A percentile compares a stretch with the other conserved stretches of the same genome.
phyloP scores from a whole-genome alignment of 2,797 vertebrate species.

The Hyperoplus lanceolatus region DNA sequence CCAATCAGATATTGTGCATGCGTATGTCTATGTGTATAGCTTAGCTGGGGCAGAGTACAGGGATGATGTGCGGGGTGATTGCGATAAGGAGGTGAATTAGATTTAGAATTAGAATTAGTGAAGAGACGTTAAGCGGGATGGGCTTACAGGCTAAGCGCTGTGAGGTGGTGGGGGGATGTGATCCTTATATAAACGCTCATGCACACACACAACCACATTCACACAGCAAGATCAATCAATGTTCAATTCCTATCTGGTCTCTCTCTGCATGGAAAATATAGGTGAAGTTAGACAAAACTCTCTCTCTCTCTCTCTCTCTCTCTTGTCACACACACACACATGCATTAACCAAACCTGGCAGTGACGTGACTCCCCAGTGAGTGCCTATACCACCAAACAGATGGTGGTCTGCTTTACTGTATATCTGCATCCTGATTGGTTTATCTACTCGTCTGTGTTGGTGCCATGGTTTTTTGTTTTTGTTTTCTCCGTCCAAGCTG shows the following conservation, averaged over 20 bases:
- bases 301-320: slow-evolving; percentile 16
- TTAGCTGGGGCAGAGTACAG: slow-evolving; percentile 53
- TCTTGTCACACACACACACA: slow-evolving; percentile 13
- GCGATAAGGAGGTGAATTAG: slow-evolving; percentile 80
- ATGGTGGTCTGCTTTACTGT: slow-evolving; percentile 69
- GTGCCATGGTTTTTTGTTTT: slow-evolving; percentile 50
- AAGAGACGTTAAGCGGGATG: slow-evolving; percentile 76
- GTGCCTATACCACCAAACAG: slow-evolving; percentile 66
- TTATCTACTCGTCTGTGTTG: slow-evolving; percentile 66
- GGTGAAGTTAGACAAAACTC: slow-evolving; percentile 4
- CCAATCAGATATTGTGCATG: slow-evolving; percentile 50
- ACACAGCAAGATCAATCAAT: slow-evolving; percentile 42
- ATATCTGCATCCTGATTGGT: slow-evolving; percentile 75
- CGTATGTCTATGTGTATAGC: slow-evolving; percentile 43
- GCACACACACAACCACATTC: slow-evolving; percentile 19
- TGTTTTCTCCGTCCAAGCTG: slow-evolving; percentile 70
- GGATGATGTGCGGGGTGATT: slow-evolving; percentile 76
- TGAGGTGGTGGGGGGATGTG: slow-evolving; percentile 43
- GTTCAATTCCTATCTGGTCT: slow-evolving; percentile 29
- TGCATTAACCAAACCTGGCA: slow-evolving; percentile 48
- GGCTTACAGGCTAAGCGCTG: slow-evolving; percentile 74
- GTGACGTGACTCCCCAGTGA: slow-evolving; percentile 54
- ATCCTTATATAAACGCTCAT: slow-evolving; percentile 64
- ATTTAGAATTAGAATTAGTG: slow-evolving; percentile 78
- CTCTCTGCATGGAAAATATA: slow-evolving; percentile 3